Evolutionary conservation across 2,797 vertebrate genomes (phyloP).

Genomic region (Hemitrygon akajei): DNA sequence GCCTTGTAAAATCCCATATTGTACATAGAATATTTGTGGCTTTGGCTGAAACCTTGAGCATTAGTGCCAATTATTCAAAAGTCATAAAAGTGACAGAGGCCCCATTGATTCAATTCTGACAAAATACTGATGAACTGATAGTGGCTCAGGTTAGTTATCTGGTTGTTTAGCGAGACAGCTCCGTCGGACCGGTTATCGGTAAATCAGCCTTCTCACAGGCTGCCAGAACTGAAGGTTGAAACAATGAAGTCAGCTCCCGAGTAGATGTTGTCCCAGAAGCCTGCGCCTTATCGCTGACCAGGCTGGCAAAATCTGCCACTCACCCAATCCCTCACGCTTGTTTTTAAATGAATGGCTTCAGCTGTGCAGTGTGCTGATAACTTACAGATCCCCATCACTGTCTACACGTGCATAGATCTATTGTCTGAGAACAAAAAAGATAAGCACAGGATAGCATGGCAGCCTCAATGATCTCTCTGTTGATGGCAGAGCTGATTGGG

Average conservation of each 20-base stretch:
- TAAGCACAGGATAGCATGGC: background rate
- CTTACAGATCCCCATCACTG: conserved; percentile 46
- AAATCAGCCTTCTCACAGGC: conserved; percentile 52
- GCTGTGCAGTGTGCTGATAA: conserved; percentile 75
- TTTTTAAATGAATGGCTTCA: conserved; percentile 64
- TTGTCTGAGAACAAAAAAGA: background rate
- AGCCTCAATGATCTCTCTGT: background rate
- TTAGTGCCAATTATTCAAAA: conserved; percentile 27
- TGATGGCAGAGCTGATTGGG: background rate
- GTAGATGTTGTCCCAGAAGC: conserved; percentile 52
- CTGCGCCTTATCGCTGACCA: conserved; percentile 61
- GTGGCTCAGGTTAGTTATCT: conserved; percentile 39
- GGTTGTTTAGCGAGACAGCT: conserved; percentile 45
- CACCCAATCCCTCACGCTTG: conserved; percentile 60
- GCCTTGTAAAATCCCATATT: conserved; percentile 29
- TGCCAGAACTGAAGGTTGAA: conserved; percentile 64
- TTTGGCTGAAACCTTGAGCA: background rate
- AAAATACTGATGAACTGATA: conserved; percentile 66
- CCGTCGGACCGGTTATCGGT: conserved; percentile 60
- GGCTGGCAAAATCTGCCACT: conserved; percentile 70
- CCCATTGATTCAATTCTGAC: conserved; percentile 64
- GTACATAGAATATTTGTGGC: background rate
- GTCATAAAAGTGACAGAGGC: conserved; percentile 50
- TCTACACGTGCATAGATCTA: background rate
- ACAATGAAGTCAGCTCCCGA: conserved; percentile 63